These are phyloP conservation scores for Cettia cetti DNA, from an alignment of 2,113 vertebrate species.

Conservation along the genomic window DNA sequence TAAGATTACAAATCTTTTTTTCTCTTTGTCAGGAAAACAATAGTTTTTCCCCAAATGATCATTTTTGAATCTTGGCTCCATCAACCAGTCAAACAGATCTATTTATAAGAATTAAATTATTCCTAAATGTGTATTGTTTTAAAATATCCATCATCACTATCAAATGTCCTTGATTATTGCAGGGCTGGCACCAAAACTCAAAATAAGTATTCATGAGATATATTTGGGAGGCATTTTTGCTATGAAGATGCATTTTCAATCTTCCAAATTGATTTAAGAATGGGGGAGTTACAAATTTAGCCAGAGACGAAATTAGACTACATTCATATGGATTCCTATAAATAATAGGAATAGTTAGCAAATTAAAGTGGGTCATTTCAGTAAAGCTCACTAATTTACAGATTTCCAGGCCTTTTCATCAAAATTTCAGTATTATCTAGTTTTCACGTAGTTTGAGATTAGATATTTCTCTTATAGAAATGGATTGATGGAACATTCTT, in stretches of 20 bases:
- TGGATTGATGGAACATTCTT: neutral
- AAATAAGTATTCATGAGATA: neutral
- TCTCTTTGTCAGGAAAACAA: neutral
- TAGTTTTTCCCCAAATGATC: neutral
- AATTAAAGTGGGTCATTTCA: neutral
- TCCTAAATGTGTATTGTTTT: neutral
- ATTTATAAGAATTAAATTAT: neutral
- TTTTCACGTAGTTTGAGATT: neutral
- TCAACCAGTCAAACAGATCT: neutral
- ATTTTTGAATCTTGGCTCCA: neutral
- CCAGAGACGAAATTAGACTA: neutral
- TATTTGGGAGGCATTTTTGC: neutral
- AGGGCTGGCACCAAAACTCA: neutral
- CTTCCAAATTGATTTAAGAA: slow-evolving; percentile 3
- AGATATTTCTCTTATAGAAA: neutral
- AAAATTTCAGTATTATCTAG: neutral
- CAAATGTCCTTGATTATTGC: neutral
- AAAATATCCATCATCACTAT: neutral
- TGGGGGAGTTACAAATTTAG: neutral
- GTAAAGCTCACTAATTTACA: neutral
- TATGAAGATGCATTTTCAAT: neutral
- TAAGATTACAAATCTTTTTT: neutral
- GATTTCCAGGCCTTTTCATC: neutral
- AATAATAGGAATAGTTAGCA: neutral
- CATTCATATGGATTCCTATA: neutral